Conservation (phyloP, 2,888 invertebrate species). For the Ditylenchus weischeri region DNA sequence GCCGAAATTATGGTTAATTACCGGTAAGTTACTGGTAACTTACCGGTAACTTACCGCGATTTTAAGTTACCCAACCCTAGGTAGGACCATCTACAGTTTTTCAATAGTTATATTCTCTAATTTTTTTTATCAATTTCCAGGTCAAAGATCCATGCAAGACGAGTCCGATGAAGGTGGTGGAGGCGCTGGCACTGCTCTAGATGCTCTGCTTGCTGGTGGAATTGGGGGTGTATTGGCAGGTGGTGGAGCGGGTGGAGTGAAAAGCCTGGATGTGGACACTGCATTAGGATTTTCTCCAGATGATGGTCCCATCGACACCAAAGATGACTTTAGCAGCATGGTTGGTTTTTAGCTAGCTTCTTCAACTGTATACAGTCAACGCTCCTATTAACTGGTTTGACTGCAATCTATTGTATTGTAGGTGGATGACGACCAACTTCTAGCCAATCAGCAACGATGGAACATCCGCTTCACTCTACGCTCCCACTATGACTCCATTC, state of each 20-base stretch:
- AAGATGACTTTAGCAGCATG: conserved; percentile 33
- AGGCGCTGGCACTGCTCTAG: too few relatives aligned
- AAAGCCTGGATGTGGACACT: conserved; percentile 7
- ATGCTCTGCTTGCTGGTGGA: neutral
- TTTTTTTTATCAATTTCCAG: neutral
- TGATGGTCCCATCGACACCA: conserved; percentile 24
- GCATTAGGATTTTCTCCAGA: conserved; percentile 15
- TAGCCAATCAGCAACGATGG: conserved; percentile 38
- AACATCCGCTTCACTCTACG: conserved; percentile 46
- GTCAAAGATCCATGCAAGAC: neutral
- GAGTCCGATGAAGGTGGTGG: too few relatives aligned
- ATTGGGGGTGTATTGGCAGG: neutral
- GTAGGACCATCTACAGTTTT: too few relatives aligned
- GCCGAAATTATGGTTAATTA: too few relatives aligned
- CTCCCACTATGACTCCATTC: conserved; percentile 64
- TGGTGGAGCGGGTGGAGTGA: neutral
- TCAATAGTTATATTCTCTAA: too few relatives aligned
- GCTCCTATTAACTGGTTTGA: too few relatives aligned
- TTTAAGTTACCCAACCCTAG: too few relatives aligned
- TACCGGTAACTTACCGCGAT: too few relatives aligned
- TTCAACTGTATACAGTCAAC: neutral
- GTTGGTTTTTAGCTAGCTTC: neutral
- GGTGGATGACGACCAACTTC: conserved; percentile 19
- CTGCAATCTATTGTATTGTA: neutral
- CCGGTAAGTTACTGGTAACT: too few relatives aligned